Evolutionary conservation across 2,113 vertebrate genomes (phyloP), one percentile per base, ranked within the genome.

Genomic region (Promerops cafer): DNA sequence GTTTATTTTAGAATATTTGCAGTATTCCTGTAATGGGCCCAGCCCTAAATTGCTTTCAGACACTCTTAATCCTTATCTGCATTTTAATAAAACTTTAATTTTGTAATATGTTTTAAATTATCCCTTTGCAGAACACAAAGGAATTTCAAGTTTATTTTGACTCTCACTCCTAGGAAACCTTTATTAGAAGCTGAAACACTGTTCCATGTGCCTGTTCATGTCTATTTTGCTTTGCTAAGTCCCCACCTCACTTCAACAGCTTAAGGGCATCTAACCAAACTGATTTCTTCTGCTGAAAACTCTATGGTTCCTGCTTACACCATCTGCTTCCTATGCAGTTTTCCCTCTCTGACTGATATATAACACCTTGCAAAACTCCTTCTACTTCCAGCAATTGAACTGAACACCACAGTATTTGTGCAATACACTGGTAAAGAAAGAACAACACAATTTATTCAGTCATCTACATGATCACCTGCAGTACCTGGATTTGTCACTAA

Each of bases 1-100:
- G 47, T 66, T 75, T 88, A 56, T 52, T 96, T 86, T 90, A 71
- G 75, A 94, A 88, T 83, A 96, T 91, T 21, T 78, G 22, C 47
- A 88, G 40, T 66, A 83, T 16, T 45, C 30, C 14, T 30, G 24
- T 56, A 66, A 77, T 37, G 30, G 66, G 47, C 39, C 44, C 53
- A 90, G 37, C 30, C 66, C 30, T 35, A 75, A 90, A 90, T n/a
- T 77, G 54, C 50, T 77, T 95, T 88, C n/a, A 86, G 28, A 35
- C 61, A 71, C 39, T 65, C 35, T 13, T 83, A 89, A 96, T 66
- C 59, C 20, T 88, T 74, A 88, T n/a, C 63, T 86, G 35, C 64
- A 86, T 90, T 87, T 93, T 44, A 80, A 88, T 66, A 68, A 76
- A 89, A 60, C 11, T 82, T 82, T 39, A 68, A 69, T 69, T 88